Percentiles rank a stretch among this genome's conserved stretches.
phyloP scores from a whole-genome alignment of 2,797 vertebrate genomes.

The Darevskia mixta region DNA sequence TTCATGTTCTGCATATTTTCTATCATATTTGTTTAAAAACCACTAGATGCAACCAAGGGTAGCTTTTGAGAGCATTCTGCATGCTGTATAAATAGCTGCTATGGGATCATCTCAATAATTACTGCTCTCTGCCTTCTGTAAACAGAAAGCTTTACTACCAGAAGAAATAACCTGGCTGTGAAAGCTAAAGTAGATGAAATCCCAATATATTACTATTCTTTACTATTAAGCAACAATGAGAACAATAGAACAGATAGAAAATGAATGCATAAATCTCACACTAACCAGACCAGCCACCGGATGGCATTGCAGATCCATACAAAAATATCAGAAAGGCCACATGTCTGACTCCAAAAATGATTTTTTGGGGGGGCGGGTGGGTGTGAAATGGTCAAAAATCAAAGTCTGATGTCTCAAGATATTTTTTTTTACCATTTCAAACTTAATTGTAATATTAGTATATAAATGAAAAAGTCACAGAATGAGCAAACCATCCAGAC shows the following conservation, averaged over 20 bases:
- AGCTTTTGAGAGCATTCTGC: not conserved
- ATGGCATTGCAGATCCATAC: constrained; percentile 35
- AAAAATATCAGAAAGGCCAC: constrained; percentile 22
- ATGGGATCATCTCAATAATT: constrained; percentile 58
- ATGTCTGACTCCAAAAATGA: constrained; percentile 50
- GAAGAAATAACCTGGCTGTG: constrained; percentile 32
- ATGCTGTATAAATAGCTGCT: constrained; percentile 18
- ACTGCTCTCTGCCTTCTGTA: constrained; percentile 47
- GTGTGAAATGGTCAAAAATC: not conserved
- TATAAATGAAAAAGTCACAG: constrained; percentile 36
- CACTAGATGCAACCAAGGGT: constrained; percentile 51
- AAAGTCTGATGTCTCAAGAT: not conserved
- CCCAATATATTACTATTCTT: not conserved
- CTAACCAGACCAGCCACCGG: constrained; percentile 48
- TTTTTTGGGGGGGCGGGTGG: not conserved
- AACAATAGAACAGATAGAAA: constrained; percentile 22
- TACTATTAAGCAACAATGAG: not conserved
- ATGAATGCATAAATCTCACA: constrained; percentile 21
- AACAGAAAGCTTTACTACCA: constrained; percentile 53
- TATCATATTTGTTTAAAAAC: constrained; percentile 49
- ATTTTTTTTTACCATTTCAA: not conserved
- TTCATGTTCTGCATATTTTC: constrained; percentile 9
- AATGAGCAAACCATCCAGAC: constrained; percentile 11
- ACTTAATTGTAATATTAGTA: constrained; percentile 42
- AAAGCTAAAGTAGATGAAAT: constrained; percentile 13